A percentile compares a stretch with the other conserved stretches of the same genome.
phyloP scores from a whole-genome alignment of 1,140 invertebrate genomes.

The Globodera ellingtonae region DNA sequence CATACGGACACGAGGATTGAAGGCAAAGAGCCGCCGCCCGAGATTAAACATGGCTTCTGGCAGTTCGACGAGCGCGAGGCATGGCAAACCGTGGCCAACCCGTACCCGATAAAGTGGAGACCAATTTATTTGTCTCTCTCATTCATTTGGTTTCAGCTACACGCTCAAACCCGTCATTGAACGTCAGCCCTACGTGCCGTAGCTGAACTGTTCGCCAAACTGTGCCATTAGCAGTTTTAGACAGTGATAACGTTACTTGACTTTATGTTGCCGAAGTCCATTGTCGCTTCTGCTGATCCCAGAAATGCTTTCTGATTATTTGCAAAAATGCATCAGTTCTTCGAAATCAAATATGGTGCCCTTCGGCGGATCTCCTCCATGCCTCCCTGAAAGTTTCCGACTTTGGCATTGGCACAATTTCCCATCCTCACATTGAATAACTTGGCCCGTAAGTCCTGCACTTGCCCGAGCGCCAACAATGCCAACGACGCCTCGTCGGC shows the following conservation, averaged over 20 bases:
- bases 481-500: constrained; percentile 48
- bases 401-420: neutral
- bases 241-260: neutral
- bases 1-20: constrained; percentile 48
- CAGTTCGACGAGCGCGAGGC: constrained; percentile 60
- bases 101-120: constrained; percentile 63
- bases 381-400: constrained; percentile 37
- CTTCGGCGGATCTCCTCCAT: constrained; percentile 38
- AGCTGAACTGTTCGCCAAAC: neutral
- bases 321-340: neutral
- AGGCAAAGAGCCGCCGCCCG: constrained; percentile 31
- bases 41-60: constrained; percentile 54
- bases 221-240: too few relatives aligned
- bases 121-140: neutral
- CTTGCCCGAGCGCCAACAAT: constrained; percentile 38
- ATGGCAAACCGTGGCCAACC: constrained; percentile 63
- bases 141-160: constrained; percentile 43
- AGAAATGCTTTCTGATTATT: neutral
- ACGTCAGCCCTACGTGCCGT: constrained; percentile 55
- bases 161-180: constrained; percentile 62
- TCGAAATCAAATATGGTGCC: constrained; percentile 38
- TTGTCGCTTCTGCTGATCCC: neutral
- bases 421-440: constrained; percentile 43
- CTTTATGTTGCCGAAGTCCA: neutral
- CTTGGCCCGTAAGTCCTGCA: constrained; percentile 33